Conservation (phyloP, 2,888 invertebrate genomes). For the Hypomecis atomaria region DNA sequence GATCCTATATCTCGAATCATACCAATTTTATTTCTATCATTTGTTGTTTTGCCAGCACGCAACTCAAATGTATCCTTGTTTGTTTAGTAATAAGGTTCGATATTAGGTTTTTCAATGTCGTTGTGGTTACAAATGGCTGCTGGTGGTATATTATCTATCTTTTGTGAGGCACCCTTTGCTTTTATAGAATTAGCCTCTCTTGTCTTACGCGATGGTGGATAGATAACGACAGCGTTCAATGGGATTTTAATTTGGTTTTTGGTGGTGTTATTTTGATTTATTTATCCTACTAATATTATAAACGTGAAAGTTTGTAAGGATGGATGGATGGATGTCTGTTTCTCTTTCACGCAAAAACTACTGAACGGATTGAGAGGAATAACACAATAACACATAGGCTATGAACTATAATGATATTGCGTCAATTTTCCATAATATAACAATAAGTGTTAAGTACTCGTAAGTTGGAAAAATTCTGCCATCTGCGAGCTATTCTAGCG, state of each 20-base stretch:
- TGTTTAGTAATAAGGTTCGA: constrained; percentile 45
- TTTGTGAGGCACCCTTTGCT: constrained; percentile 76
- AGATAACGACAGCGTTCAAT: constrained; percentile 72
- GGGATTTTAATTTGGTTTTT: constrained; percentile 67
- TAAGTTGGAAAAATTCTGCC: too few relatives aligned
- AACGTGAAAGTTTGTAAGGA: too few relatives aligned
- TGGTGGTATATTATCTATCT: constrained; percentile 59
- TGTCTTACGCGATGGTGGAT: constrained; percentile 73
- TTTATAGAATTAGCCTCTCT: constrained; percentile 70
- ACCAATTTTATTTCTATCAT: constrained; percentile 57
- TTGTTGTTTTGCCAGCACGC: constrained; percentile 22
- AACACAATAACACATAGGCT: too few relatives aligned
- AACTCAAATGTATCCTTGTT: constrained; percentile 37
- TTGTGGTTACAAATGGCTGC: constrained; percentile 11
- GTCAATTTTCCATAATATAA: too few relatives aligned
- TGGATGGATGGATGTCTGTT: too few relatives aligned
- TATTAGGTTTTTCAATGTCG: constrained; percentile 34
- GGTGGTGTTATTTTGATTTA: constrained; percentile 38
- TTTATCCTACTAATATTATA: too few relatives aligned
- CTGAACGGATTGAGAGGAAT: too few relatives aligned
- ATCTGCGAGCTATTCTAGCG: too few relatives aligned
- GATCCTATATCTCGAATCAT: constrained; percentile 71
- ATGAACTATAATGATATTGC: too few relatives aligned
- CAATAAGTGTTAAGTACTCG: too few relatives aligned
- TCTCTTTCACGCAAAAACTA: too few relatives aligned